Conservation (phyloP, 2,888 invertebrate genomes). For the Cantharis rufa region DNA sequence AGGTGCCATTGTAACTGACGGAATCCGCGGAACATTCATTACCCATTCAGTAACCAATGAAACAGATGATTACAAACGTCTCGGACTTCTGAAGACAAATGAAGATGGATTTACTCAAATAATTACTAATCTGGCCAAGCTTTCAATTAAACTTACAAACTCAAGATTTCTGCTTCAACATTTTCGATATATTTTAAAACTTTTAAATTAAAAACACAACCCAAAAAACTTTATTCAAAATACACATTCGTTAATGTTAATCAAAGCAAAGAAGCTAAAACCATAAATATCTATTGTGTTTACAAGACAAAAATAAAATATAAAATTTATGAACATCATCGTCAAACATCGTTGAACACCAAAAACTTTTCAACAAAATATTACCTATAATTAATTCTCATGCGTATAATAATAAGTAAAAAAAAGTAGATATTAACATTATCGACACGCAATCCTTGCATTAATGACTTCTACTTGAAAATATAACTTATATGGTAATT, state of each 20-base stretch:
- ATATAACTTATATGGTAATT: background rate
- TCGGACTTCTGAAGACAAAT: constrained; percentile 54
- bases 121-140: constrained; percentile 59
- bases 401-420: constrained; percentile 13
- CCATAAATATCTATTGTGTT: background rate
- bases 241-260: background rate
- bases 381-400: constrained; percentile 14
- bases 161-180: constrained; percentile 25
- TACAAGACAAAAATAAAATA: background rate
- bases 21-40: constrained; percentile 57
- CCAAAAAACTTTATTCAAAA: constrained; percentile 1
- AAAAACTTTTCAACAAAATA: background rate
- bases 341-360: background rate
- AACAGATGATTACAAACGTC: constrained; percentile 58
- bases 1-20: constrained; percentile 54
- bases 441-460: constrained; percentile 17
- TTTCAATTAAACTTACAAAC: constrained; percentile 46
- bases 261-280: constrained; percentile 3
- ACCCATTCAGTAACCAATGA: constrained; percentile 58
- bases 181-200: constrained; percentile 13
- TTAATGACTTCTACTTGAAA: constrained; percentile 9
- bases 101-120: constrained; percentile 56
- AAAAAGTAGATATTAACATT: constrained; percentile 11
- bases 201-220: constrained; percentile 6
- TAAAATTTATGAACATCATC: background rate